Evolutionary conservation across 2,113 vertebrate species (phyloP).

Genomic region (Nettapus auritus): DNA sequence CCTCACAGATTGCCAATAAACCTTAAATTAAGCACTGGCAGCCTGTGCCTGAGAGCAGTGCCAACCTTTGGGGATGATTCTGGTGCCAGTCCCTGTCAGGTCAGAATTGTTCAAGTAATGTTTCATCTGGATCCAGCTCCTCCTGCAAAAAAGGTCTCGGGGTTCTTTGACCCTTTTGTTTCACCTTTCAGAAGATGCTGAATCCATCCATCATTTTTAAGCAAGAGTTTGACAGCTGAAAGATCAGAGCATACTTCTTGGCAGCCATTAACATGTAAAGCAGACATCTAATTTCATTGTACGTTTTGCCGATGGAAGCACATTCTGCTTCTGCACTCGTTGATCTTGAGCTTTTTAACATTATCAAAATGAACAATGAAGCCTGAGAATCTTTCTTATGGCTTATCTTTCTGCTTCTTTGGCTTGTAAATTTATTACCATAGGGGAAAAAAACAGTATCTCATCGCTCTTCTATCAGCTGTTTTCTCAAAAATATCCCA

Average conservation of each 20-base stretch:
- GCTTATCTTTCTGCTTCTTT: not conserved
- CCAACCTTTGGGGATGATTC: not conserved
- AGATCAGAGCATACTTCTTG: not conserved
- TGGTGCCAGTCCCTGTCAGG: rapidly evolving
- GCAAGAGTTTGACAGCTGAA: not conserved
- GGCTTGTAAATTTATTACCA: not conserved
- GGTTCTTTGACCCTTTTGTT: not conserved
- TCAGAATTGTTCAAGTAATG: not conserved
- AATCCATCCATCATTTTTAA: not conserved
- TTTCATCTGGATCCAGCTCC: not conserved
- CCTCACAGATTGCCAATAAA: not conserved
- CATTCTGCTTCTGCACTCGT: not conserved
- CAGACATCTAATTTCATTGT: not conserved
- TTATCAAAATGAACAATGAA: not conserved
- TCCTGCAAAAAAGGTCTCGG: not conserved
- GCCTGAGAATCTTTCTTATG: not conserved
- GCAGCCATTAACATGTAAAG: not conserved
- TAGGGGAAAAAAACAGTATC: not conserved
- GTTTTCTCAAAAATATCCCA: not conserved
- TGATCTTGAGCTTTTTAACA: not conserved
- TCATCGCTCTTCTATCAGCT: not conserved
- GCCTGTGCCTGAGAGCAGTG: not conserved
- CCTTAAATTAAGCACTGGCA: not conserved
- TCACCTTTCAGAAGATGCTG: not conserved
- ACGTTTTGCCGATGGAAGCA: not conserved